Evolutionary conservation across 2,113 vertebrate genomes (phyloP).

Genomic region (Paratilapia polleni): DNA sequence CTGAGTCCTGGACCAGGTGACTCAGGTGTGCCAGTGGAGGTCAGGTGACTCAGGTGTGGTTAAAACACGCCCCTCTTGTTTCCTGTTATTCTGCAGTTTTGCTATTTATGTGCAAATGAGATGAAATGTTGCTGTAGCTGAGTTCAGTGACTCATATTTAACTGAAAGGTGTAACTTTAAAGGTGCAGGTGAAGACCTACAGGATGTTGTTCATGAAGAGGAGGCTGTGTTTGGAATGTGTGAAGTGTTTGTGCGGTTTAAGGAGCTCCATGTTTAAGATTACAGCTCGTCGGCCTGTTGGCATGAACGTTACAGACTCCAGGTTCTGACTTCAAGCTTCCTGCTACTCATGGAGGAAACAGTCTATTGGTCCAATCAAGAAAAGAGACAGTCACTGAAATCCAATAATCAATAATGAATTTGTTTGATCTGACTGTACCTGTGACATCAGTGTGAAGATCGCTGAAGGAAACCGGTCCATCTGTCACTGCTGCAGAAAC

Average conservation of each 20-base stretch:
- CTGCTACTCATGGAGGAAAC: background rate
- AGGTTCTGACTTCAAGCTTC: background rate
- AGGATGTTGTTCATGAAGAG: background rate
- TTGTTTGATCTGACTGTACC: constrained; percentile 19
- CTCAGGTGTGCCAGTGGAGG: background rate
- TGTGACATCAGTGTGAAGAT: constrained; percentile 29
- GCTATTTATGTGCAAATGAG: too few species aligned
- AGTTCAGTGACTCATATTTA: background rate
- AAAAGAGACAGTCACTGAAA: background rate
- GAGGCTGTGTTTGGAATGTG: background rate
- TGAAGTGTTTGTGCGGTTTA: background rate
- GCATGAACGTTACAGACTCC: background rate
- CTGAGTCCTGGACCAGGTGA: background rate
- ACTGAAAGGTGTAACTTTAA: background rate
- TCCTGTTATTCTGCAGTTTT: background rate
- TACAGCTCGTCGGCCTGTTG: background rate
- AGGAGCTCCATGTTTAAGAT: background rate
- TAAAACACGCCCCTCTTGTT: background rate
- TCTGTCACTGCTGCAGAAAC: constrained; percentile 33
- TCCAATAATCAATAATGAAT: background rate
- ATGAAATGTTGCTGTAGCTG: too few species aligned
- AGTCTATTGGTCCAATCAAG: background rate
- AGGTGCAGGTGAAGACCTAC: background rate
- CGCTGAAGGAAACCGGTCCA: background rate
- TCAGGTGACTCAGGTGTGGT: background rate